phyloP scores from a whole-genome alignment of 1,140 invertebrate genomes.

The Drosophila watanabei region DNA sequence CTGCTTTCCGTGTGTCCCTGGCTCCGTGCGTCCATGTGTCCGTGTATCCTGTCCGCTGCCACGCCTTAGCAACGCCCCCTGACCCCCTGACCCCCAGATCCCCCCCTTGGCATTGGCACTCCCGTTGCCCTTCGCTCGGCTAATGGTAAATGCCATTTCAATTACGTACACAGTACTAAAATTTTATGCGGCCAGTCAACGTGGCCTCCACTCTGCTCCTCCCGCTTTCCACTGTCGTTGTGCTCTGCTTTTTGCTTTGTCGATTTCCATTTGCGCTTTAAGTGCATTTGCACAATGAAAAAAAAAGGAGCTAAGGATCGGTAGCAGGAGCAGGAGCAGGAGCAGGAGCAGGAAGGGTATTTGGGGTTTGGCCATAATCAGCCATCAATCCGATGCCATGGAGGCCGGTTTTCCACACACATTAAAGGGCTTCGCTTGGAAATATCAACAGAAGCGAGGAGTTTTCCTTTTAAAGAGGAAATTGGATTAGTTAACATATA shows the following conservation, averaged over 20 bases:
- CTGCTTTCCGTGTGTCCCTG: constrained; percentile 52
- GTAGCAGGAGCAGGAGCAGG: constrained; percentile 3
- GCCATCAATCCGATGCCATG: constrained; percentile 32
- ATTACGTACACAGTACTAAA: constrained; percentile 79
- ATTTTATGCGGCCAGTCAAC: constrained; percentile 76
- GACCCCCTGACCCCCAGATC: constrained; percentile 6
- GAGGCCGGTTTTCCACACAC: constrained; percentile 12
- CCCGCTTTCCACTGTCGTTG: background rate
- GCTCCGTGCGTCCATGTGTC: constrained; percentile 28
- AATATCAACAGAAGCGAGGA: background rate
- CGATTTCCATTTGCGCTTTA: constrained; percentile 78
- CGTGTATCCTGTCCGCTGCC: constrained; percentile 45
- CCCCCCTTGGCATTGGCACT: constrained; percentile 2
- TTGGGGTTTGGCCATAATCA: constrained; percentile 45
- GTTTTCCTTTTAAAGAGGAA: background rate
- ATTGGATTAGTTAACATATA: background rate
- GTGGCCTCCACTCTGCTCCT: constrained; percentile 13
- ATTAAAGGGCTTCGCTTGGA: background rate
- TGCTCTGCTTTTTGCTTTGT: constrained; percentile 30
- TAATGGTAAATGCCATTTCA: constrained; percentile 81
- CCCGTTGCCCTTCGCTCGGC: constrained; percentile 42
- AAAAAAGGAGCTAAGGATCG: constrained; percentile 15
- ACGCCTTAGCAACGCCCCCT: constrained; percentile 42
- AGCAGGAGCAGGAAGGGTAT: background rate
- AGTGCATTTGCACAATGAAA: constrained; percentile 75